Evolutionary conservation across 2,113 vertebrate genomes (phyloP).

Genomic region (Microtus oregoni): DNA sequence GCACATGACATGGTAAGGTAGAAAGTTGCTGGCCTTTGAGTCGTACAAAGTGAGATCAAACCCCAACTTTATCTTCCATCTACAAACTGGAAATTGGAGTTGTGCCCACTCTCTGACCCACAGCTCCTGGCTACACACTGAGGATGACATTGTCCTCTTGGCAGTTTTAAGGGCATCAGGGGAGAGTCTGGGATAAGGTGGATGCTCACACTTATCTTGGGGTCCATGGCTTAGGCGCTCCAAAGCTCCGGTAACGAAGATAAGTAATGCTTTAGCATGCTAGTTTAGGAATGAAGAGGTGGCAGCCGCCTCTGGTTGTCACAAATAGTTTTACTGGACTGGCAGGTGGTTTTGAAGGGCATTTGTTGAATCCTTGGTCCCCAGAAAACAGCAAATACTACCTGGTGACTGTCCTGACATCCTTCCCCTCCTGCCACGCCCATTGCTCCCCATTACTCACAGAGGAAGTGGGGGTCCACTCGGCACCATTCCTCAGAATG

Average conservation of each 20-base stretch:
- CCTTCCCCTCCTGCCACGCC: neutral
- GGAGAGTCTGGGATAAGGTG: neutral
- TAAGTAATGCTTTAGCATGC: neutral
- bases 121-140: neutral
- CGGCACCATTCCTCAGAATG: constrained; percentile 84
- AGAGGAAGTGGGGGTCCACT: constrained; percentile 79
- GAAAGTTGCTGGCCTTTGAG: neutral
- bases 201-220: neutral
- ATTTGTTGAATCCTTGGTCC: constrained; percentile 36
- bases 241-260: neutral
- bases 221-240: too few species aligned
- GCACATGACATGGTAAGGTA: too few species aligned
- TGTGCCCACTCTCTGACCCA: neutral
- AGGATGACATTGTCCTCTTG: neutral
- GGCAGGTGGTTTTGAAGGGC: neutral
- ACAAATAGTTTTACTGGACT: neutral
- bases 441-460: neutral
- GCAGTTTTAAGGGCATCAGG: neutral
- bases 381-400: neutral
- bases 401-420: neutral
- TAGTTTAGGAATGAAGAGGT: neutral
- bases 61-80: neutral
- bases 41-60: neutral
- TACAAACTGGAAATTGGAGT: neutral
- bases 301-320: neutral